Evolutionary conservation across 2,797 vertebrate genomes (phyloP), one percentile per base, ranked within the genome.

Genomic region (Carapus acus): DNA sequence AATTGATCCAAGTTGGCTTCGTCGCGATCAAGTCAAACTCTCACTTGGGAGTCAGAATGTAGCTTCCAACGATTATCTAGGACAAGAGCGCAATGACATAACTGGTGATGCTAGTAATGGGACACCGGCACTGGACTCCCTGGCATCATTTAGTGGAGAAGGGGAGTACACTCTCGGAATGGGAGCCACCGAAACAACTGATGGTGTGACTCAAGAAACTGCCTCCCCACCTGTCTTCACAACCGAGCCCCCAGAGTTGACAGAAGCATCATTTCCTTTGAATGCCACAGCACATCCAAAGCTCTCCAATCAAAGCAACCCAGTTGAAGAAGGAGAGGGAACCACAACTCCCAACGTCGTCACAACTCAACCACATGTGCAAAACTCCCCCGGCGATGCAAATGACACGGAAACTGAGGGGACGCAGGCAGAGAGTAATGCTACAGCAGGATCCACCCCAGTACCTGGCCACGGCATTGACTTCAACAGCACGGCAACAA

Each of bases 1-100:
- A 1, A 72, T 83, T 27, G 23, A 70, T 45, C 15, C 12, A 42
- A 9, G 2, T 15, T 85, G 80, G 83, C 47, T 68, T 6, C 81
- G 82, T n/a, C 12, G 14, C n/a, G 14, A 27, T 0, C 8, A 0
- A 1, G 0, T 0, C 37, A 51, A 18, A 33, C 36, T 41, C 2
- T 1, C 0, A 13, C 1, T 1, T 23, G 38, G 1, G 41, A 20
- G 14, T 44, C 52, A n/a, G 54, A 53, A 59, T 1, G 0, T 2
- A 1, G 5, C 19, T 9, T 21, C n/a, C n/a, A n/a, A 27, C 3
- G 55, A 38, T n/a, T 18, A 19, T 1, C 6, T 2, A 2, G 39
- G 43, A 3, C n/a, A n/a, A n/a, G n/a, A 27, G 24, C 24, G 4
- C 31, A 3, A 64, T 18, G 29, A 15, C 3, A 24, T 1, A 40